Evolutionary conservation across 2,113 vertebrate species (phyloP).

Genomic region (Odobenus rosmarus): DNA sequence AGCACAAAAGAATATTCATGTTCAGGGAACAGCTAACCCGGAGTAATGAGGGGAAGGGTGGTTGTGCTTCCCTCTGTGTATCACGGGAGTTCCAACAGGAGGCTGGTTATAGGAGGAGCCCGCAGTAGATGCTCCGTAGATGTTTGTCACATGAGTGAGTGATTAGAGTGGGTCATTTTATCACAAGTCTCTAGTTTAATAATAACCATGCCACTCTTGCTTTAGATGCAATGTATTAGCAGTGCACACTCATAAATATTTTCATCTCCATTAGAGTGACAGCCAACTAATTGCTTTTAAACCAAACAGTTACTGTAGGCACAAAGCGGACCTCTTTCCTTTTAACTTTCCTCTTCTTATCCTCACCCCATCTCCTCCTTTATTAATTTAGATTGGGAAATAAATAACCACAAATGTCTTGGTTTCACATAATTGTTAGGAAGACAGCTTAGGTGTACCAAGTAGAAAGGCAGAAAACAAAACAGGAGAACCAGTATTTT

Average conservation of each 20-base stretch:
- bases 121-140: background rate
- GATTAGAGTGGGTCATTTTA: background rate
- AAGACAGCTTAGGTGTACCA: background rate
- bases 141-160: background rate
- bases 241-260: background rate
- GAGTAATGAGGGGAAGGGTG: background rate
- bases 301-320: background rate
- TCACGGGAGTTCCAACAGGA: background rate
- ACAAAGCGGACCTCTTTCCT: background rate
- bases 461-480: background rate
- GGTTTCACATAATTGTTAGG: background rate
- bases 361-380: background rate
- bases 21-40: background rate
- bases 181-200: background rate
- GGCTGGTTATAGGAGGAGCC: background rate
- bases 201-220: background rate
- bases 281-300: conserved; percentile 59
- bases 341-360: background rate
- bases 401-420: background rate
- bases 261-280: conserved; percentile 43
- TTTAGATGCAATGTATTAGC: background rate
- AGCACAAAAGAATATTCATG: background rate
- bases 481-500: background rate
- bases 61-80: too few species aligned
- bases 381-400: conserved; percentile 9